Base-by-base conservation (phyloP, 2,888 invertebrate genomes). In the Ligdia adustata region DNA sequence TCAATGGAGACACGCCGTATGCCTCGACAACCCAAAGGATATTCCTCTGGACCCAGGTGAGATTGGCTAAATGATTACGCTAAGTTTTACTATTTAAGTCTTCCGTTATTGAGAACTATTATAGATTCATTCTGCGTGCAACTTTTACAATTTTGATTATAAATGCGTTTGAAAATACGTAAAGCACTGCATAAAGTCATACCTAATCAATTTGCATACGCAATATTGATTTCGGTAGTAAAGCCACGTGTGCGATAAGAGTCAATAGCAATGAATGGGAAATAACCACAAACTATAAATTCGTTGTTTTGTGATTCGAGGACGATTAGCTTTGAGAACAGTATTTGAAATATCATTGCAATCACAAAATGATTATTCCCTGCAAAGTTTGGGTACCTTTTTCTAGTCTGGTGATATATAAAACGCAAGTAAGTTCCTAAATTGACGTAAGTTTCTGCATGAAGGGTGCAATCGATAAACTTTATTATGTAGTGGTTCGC, bases 11-110 rank as follows among this genome's bases (percentile, higher is more conserved):
- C 26, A 59, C 58, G 24, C 68, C 92, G 3, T 93, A 92, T 60
- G 70, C 64, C 14, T 85, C 91, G 27, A 92, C 92, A 29, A 92
- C 92, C 41, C 92, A 92, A 73, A 89, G 91, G 28, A 83, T 82
- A 12, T 87, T 69, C 56, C 63, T 90, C 42, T 84, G 81, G 82
- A 88, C 84, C 45, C 89, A 90, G 87, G 89, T 90, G 55, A 73
- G 76, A 57, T 22, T 22, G 22, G 6, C 18, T 5, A 18, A 18
- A n/a, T n/a, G n/a, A n/a, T n/a, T n/a, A n/a, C n/a, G n/a, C n/a
- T n/a, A n/a, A n/a, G n/a, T n/a, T n/a, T n/a, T n/a, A n/a, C n/a
- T n/a, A n/a, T n/a, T n/a, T n/a, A n/a, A n/a, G n/a, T n/a, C n/a
- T n/a, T n/a, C n/a, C n/a, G n/a, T n/a, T n/a, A n/a, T n/a, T n/a